A percentile compares a stretch with the other conserved stretches of the same genome.
These are phyloP conservation scores for Microcebus griseorufus DNA, from an alignment of 2,113 vertebrate species.

Conservation along the genomic window DNA sequence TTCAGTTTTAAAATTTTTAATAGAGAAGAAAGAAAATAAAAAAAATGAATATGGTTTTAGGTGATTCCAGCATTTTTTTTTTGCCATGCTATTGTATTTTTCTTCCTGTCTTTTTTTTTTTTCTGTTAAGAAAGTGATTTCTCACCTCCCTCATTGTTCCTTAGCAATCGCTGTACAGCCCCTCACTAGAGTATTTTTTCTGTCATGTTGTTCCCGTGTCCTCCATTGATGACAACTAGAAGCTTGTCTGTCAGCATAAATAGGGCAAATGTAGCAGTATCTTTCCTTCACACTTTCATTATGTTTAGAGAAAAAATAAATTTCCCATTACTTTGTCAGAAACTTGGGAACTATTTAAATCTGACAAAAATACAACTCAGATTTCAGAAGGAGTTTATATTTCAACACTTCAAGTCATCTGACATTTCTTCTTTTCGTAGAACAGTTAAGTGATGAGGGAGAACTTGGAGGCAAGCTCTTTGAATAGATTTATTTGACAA, in stretches of 20 bases:
- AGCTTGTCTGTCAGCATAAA: conserved; percentile 50
- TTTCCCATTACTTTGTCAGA: conserved; percentile 49
- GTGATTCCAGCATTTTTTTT: not conserved
- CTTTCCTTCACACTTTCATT: conserved; percentile 39
- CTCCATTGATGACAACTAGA: not conserved
- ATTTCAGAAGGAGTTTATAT: conserved; percentile 48
- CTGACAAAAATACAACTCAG: conserved; percentile 6
- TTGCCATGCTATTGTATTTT: not conserved
- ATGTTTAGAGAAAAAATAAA: conserved; percentile 65
- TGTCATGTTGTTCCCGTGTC: not conserved
- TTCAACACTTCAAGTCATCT: conserved; percentile 44
- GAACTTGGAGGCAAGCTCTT: not conserved
- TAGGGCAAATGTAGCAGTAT: not conserved
- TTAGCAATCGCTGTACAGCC: not conserved
- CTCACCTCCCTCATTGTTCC: not conserved
- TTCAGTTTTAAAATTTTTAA: not conserved
- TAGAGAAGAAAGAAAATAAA: not conserved
- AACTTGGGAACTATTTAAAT: conserved; percentile 38
- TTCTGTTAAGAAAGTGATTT: conserved; percentile 14
- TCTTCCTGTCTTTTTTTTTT: not conserved
- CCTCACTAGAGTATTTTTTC: not conserved
- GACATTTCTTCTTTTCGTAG: conserved; percentile 21
- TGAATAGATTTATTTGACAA: conserved; percentile 10
- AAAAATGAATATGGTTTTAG: not conserved
- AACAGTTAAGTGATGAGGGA: not conserved